Percentiles rank a stretch among this genome's conserved stretches.
Evolutionary conservation across 2,113 vertebrate genomes (phyloP).

Genomic region (Ophiodon elongatus): DNA sequence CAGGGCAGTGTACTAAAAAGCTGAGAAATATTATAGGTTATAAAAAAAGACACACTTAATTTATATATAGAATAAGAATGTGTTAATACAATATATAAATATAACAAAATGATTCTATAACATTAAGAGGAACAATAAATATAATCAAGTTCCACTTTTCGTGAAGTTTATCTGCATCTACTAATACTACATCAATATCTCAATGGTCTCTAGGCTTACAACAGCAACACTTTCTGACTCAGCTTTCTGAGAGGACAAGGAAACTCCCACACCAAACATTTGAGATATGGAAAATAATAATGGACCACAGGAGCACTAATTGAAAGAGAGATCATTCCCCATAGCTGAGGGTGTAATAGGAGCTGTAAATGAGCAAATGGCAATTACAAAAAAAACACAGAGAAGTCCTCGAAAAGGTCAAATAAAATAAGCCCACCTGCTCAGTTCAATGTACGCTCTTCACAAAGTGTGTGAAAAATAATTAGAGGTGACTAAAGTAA

Average conservation of each 20-base stretch:
- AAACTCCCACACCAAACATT: neutral
- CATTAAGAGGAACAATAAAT: neutral
- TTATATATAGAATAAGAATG: neutral
- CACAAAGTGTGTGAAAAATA: neutral
- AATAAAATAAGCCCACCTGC: neutral
- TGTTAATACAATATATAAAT: neutral
- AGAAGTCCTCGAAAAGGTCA: constrained; percentile 9
- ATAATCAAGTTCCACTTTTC: neutral
- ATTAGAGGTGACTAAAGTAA: neutral
- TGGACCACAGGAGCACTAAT: neutral
- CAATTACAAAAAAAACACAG: constrained; percentile 2
- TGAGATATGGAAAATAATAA: neutral
- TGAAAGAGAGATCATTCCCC: neutral
- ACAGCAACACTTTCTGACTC: neutral
- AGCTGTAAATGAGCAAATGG: neutral
- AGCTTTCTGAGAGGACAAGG: neutral
- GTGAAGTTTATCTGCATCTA: neutral
- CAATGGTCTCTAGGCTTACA: neutral
- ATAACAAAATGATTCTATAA: neutral
- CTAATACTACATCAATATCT: neutral
- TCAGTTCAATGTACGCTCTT: neutral
- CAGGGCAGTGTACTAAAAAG: neutral
- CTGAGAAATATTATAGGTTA: neutral
- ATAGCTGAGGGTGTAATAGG: neutral
- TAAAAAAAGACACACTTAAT: too few relatives aligned